These are phyloP conservation scores for Brachyrhaphis roseni DNA, from an alignment of 2,797 vertebrate genomes.

Conservation along the genomic window DNA sequence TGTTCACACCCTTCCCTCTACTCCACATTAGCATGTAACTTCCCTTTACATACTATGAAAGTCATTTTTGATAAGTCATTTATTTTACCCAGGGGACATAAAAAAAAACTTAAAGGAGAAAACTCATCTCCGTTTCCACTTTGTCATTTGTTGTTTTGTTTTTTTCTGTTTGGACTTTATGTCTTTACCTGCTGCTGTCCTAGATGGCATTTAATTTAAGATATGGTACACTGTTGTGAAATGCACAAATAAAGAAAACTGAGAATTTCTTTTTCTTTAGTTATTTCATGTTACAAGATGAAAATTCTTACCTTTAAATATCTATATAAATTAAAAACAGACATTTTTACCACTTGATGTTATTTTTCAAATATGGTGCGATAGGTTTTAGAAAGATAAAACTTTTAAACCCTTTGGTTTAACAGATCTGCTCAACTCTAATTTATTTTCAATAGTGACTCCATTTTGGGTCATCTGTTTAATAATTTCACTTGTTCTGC, in stretches of 20 bases:
- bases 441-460: constrained; percentile 60
- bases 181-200: constrained; percentile 1
- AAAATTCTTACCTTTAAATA: neutral
- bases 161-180: neutral
- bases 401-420: constrained; percentile 49
- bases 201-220: constrained; percentile 17
- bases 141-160: neutral
- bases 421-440: constrained; percentile 42
- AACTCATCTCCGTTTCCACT: neutral
- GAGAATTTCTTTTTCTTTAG: constrained; percentile 7
- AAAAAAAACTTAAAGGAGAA: neutral
- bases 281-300: neutral
- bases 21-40: too few relatives aligned
- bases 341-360: neutral
- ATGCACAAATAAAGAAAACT: neutral
- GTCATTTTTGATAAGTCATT: neutral
- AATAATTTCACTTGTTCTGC: constrained; percentile 50
- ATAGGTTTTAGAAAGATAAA: constrained; percentile 43
- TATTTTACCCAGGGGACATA: neutral
- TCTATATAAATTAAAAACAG: neutral
- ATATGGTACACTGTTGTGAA: constrained; percentile 14
- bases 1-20: too few relatives aligned
- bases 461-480: constrained; percentile 62
- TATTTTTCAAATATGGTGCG: too few relatives aligned
- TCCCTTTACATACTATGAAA: neutral